Conservation (phyloP, 2,888 invertebrate genomes). For the Orthosia cruda region DNA sequence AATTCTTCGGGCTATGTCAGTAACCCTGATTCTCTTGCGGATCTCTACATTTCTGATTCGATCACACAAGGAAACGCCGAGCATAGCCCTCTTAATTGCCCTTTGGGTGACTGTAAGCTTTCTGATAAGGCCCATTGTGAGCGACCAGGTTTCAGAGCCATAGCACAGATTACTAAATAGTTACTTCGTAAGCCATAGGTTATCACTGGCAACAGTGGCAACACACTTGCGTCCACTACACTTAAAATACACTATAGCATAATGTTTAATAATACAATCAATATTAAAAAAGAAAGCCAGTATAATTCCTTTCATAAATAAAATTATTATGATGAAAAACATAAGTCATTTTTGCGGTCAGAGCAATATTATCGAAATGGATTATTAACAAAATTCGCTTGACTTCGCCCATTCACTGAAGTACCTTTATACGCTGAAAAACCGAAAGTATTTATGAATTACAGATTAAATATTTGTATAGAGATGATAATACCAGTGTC, state of each 20-base stretch:
- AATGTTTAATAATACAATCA: neutral
- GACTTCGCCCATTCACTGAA: conserved; percentile 17
- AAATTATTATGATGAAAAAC: neutral
- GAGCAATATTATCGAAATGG: neutral
- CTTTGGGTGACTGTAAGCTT: too few species aligned
- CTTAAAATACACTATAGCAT: neutral
- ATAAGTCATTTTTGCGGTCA: conserved; percentile 5
- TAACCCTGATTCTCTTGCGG: too few species aligned
- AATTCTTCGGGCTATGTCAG: too few species aligned
- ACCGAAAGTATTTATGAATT: conserved; percentile 31
- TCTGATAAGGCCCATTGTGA: too few species aligned
- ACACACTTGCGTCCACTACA: too few species aligned
- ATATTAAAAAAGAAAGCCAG: neutral
- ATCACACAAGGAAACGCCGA: too few species aligned
- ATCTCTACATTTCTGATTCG: too few species aligned
- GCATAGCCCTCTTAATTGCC: too few species aligned
- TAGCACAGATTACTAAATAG: too few species aligned
- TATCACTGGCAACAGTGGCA: too few species aligned
- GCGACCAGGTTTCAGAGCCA: too few species aligned
- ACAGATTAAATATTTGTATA: conserved; percentile 21
- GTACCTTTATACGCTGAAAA: conserved; percentile 15
- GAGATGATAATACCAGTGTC: conserved; percentile 35
- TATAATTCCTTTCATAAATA: neutral
- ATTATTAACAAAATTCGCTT: conserved; percentile 13
- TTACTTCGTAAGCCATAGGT: too few species aligned